These are phyloP conservation scores for Caracal caracal DNA, from an alignment of 2,113 vertebrate species.

Conservation along the genomic window DNA sequence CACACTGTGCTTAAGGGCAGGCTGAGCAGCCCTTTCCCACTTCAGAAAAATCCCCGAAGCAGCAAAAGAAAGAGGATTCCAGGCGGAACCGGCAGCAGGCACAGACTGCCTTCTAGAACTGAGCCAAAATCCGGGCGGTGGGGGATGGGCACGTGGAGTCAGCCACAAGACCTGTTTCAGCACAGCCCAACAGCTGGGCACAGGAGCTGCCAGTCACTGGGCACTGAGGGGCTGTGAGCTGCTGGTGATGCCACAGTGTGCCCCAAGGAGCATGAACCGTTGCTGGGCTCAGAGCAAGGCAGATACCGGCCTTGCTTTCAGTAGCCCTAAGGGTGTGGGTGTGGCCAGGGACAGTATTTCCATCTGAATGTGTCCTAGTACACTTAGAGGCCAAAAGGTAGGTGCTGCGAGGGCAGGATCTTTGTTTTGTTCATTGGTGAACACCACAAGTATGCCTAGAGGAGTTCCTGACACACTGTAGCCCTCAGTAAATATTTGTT, in stretches of 20 bases:
- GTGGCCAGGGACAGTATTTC: background rate
- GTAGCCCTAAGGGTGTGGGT: background rate
- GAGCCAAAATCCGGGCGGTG: background rate
- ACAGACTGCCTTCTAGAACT: background rate
- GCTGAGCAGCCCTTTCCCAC: background rate
- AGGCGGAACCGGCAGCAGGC: background rate
- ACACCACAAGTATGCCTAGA: background rate
- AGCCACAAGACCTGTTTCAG: background rate
- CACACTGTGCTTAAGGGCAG: background rate
- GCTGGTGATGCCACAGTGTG: background rate
- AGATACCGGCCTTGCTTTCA: background rate
- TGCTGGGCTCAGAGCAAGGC: background rate
- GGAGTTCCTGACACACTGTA: background rate
- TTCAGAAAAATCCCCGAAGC: background rate
- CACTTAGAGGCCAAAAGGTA: background rate
- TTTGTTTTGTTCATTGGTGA: background rate
- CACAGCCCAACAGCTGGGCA: background rate
- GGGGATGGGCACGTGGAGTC: rapidly evolving
- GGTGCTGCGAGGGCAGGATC: background rate
- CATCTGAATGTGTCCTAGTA: background rate
- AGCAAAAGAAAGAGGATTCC: background rate
- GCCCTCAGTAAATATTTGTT: background rate
- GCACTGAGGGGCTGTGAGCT: background rate
- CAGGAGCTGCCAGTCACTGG: no score
- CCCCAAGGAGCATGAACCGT: no score